Conservation (phyloP, 2,888 invertebrate species). For the Diogma glabrata region DNA sequence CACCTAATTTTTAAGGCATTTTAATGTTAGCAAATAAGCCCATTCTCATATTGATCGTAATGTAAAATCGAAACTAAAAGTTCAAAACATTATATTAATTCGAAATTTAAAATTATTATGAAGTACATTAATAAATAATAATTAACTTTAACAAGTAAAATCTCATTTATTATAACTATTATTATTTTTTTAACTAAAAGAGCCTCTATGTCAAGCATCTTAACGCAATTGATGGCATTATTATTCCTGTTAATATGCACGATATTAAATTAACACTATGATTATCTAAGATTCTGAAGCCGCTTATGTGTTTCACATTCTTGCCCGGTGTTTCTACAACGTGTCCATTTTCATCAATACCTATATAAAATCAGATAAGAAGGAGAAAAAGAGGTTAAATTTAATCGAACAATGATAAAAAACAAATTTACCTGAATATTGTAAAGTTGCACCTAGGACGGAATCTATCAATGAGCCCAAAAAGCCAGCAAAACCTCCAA, state of each 20-base stretch:
- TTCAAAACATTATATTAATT: too few relatives aligned
- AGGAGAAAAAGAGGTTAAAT: not conserved
- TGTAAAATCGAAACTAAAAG: too few relatives aligned
- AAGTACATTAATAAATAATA: too few relatives aligned
- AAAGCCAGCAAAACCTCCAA: slow-evolving; percentile 63
- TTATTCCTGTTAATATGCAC: slow-evolving; percentile 58
- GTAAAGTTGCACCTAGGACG: slow-evolving; percentile 69
- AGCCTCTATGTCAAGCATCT: slow-evolving; percentile 45
- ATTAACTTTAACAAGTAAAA: too few relatives aligned
- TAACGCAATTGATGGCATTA: slow-evolving; percentile 53
- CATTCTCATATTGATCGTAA: too few relatives aligned
- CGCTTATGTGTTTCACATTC: slow-evolving; percentile 63
- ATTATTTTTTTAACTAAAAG: too few relatives aligned
- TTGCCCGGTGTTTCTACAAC: slow-evolving; percentile 61
- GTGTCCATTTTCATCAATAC: slow-evolving; percentile 52
- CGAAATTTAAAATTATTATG: too few relatives aligned
- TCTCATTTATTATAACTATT: too few relatives aligned
- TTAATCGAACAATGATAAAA: not conserved
- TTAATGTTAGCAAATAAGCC: too few relatives aligned
- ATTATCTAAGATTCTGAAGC: slow-evolving; percentile 66
- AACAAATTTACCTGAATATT: slow-evolving; percentile 59
- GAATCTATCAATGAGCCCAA: slow-evolving; percentile 76
- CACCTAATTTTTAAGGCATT: too few relatives aligned
- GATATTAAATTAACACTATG: slow-evolving; percentile 80
- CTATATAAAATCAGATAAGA: slow-evolving; percentile 36